phyloP scores from a whole-genome alignment of 2,113 vertebrate species.

The Cyanoderma ruficeps region DNA sequence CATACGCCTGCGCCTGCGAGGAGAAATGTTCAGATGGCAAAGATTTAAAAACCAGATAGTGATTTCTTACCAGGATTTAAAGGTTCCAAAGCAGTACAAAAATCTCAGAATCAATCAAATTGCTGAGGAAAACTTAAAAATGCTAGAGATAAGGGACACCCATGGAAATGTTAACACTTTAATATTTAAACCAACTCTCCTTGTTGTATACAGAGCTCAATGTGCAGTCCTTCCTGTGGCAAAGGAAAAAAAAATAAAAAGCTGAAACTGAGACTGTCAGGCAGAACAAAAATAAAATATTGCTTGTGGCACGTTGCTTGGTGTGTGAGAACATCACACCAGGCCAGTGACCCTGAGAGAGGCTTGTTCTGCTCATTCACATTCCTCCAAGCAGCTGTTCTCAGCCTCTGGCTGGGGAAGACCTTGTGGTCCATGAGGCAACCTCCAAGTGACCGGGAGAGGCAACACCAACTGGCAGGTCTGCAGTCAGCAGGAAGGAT shows the following conservation, averaged over 20 bases:
- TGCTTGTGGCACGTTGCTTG: neutral
- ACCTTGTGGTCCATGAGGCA: neutral
- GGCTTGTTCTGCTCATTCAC: neutral
- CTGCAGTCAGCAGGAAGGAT: neutral
- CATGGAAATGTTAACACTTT: neutral
- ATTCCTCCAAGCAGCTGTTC: neutral
- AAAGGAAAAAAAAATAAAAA: neutral
- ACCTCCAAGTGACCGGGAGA: neutral
- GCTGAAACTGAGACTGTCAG: neutral
- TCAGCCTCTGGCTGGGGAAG: neutral
- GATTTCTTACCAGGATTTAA: neutral
- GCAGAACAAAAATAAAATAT: neutral
- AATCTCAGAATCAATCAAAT: neutral
- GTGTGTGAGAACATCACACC: neutral
- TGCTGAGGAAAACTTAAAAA: neutral
- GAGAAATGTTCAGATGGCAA: neutral
- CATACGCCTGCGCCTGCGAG: rapidly evolving
- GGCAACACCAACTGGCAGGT: neutral
- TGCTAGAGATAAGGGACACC: neutral
- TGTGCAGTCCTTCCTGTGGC: neutral
- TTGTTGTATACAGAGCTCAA: rapidly evolving
- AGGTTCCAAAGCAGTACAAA: neutral
- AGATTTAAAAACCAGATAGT: neutral
- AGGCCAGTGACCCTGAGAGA: neutral
- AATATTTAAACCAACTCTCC: neutral